phyloP scores from a whole-genome alignment of 1,140 invertebrate species.

The Atta texana region DNA sequence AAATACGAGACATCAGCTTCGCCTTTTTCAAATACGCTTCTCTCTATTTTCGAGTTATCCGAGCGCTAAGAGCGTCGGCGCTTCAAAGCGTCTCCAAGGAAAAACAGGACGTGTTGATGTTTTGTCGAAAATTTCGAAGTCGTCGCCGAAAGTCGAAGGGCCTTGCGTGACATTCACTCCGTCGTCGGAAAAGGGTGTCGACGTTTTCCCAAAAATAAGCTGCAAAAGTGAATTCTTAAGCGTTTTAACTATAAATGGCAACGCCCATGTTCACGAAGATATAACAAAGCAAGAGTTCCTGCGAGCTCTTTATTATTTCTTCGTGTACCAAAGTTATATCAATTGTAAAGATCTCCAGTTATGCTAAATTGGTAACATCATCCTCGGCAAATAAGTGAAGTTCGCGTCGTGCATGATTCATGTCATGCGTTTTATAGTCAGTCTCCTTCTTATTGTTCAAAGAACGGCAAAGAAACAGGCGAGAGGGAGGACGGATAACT shows the following conservation, averaged over 20 bases:
- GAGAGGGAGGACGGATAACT: constrained; percentile 46
- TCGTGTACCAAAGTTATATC: neutral
- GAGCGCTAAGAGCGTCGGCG: constrained; percentile 46
- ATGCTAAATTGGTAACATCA: constrained; percentile 68
- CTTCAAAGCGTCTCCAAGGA: constrained; percentile 45
- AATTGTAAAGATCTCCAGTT: constrained; percentile 40
- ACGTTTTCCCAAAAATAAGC: constrained; percentile 64
- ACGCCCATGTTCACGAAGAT: constrained; percentile 3
- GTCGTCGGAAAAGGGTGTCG: constrained; percentile 53
- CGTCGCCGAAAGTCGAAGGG: constrained; percentile 29
- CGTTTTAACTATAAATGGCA: constrained; percentile 41
- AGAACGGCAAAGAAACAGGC: constrained; percentile 22
- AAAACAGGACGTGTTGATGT: constrained; percentile 72
- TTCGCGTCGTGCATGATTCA: constrained; percentile 60
- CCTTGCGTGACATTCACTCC: constrained; percentile 21
- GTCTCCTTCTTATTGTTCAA: constrained; percentile 51
- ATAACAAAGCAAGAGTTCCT: neutral
- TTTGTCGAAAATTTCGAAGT: constrained; percentile 67
- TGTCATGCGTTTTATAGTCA: constrained; percentile 57
- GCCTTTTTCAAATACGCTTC: neutral
- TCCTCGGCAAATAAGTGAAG: constrained; percentile 47
- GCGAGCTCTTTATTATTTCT: constrained; percentile 17
- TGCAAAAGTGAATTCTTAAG: constrained; percentile 39
- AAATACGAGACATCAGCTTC: constrained; percentile 32
- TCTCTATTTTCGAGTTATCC: constrained; percentile 69